phyloP scores from a whole-genome alignment of 2,888 invertebrate genomes.

The Gastracanthus pulcherrimus region DNA sequence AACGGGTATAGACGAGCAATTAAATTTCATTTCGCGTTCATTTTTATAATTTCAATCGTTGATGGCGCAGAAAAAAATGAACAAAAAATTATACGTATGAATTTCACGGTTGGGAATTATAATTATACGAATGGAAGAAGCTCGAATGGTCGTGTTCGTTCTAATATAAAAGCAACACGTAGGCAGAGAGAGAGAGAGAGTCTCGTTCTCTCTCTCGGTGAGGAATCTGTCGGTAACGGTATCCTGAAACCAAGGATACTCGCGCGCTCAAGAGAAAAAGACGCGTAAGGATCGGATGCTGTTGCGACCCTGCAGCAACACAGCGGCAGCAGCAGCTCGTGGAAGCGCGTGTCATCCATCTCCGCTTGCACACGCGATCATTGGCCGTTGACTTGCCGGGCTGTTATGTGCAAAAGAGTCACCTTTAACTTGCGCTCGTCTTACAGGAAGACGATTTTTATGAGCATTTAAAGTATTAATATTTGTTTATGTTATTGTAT shows the following conservation, averaged over 20 bases:
- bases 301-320: conserved; percentile 23
- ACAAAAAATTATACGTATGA: too few relatives aligned
- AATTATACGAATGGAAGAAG: neutral
- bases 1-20: too few relatives aligned
- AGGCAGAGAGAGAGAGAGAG: neutral
- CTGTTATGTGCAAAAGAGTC: neutral
- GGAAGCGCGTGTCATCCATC: conserved; percentile 62
- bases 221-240: conserved; percentile 46
- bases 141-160: neutral
- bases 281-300: conserved; percentile 46
- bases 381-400: conserved; percentile 31
- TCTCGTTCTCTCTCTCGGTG: neutral
- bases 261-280: conserved; percentile 34
- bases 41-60: too few relatives aligned
- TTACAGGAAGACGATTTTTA: too few relatives aligned
- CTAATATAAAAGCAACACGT: conserved; percentile 17
- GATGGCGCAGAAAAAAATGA: too few relatives aligned
- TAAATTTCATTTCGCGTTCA: too few relatives aligned
- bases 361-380: conserved; percentile 44
- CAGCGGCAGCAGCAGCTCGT: neutral
- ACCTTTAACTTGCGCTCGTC: too few relatives aligned
- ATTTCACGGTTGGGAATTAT: conserved; percentile 22
- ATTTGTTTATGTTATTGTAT: too few relatives aligned
- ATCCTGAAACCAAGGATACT: conserved; percentile 38
- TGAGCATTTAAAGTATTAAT: too few relatives aligned